Evolutionary conservation across 2,797 vertebrate species (phyloP), one percentile per base, ranked within the genome.

Genomic region (Loris lydekkerianus): DNA sequence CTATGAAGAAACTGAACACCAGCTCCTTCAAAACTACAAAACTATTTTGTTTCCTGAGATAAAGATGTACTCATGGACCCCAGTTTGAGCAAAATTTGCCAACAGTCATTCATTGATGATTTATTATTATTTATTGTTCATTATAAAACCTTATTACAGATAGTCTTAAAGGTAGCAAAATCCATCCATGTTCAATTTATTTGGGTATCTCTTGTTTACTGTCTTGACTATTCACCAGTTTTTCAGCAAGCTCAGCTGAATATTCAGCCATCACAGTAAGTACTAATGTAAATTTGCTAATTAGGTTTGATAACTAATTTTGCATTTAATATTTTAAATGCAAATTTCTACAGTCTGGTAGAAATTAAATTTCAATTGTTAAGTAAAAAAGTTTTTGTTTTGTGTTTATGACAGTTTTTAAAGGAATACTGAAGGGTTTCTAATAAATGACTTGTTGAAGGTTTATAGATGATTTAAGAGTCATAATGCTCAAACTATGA

Each of bases 381-480:
- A 34, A 20, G 21, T 70, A 90, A 31, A 80, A 92, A 76, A 80
- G 15, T 49, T 43, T 65, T 83, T 87, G 34, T 23, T 82, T 77
- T 82, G 2, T 31, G 78, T 80, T 29, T 75, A 31, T 78, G 25
- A 63, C 3, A 25, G 23, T 83, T 80, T 91, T 90, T 76, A 14
- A 91, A 77, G 70, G 43, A 67, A 77, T 27, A 27, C 17, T 69
- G 20, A 81, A 94, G 3, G 7, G 63, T 94, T 96, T 78, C 40
- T 70, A 37, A 31, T 80, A 92, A 89, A 61, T 89, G 20, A 49
- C 9, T 67, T 93, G 20, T 15, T 72, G 46, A 77, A 70, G 25
- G n/a, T 65, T 89, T 76, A 78, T 23, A 86, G 13, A 73, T 58
- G 60, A 23, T 92, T 2, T 86, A 77, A 93, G 63, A 63, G n/a